These are phyloP conservation scores for Phyllostomus discolor DNA, from an alignment of 2,113 vertebrate species.

Conservation along the genomic window DNA sequence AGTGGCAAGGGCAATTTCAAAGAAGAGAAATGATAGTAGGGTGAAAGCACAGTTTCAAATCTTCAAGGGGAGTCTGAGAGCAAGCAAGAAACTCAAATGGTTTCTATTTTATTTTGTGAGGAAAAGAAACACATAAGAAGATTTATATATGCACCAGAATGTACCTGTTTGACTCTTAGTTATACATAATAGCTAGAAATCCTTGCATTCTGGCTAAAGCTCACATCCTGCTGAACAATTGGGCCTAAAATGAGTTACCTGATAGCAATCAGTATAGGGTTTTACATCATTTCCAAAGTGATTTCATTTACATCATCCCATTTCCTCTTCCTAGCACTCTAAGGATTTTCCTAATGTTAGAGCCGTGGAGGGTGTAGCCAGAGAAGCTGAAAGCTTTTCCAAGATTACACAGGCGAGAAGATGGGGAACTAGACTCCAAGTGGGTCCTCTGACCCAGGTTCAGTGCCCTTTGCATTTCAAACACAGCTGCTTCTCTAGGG, in stretches of 20 bases:
- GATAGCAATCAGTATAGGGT: background rate
- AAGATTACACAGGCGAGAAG: background rate
- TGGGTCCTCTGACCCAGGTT: background rate
- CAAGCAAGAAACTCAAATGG: background rate
- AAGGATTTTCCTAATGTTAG: background rate
- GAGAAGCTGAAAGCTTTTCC: background rate
- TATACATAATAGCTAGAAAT: background rate
- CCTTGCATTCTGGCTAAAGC: background rate
- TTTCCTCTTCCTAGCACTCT: background rate
- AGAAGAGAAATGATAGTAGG: background rate
- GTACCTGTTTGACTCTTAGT: background rate
- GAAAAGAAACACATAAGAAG: background rate
- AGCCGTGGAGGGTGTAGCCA: background rate
- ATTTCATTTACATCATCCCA: background rate
- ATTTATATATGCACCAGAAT: background rate
- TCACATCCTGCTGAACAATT: background rate
- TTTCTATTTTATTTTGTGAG: constrained; percentile 35
- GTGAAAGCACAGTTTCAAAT: constrained; percentile 25
- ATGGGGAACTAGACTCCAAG: background rate
- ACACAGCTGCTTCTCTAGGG: background rate
- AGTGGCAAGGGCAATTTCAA: constrained; percentile 36
- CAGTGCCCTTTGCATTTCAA: background rate
- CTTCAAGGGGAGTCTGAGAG: constrained; percentile 29
- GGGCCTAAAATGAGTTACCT: background rate
- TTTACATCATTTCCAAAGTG: background rate